Percentiles rank a stretch among this genome's conserved stretches.
Evolutionary conservation across 53 echinoderm and acorn worm species (phyloP).

Genomic region (Henricia sp.): DNA sequence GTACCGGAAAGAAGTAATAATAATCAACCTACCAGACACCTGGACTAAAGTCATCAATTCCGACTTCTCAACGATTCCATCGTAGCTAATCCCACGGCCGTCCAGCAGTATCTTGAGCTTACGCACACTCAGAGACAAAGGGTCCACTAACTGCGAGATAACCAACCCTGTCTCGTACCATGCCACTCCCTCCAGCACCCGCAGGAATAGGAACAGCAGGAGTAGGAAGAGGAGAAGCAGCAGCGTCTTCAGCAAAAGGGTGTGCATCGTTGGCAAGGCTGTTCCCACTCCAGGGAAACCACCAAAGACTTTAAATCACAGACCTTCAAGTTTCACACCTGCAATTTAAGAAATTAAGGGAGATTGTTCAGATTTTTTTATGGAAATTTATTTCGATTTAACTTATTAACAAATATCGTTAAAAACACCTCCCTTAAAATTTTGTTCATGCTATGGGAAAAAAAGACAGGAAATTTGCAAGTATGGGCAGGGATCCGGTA

Average conservation of each 20-base stretch:
- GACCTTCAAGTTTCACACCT: no score
- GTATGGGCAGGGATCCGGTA: no score
- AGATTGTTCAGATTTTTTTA: no score
- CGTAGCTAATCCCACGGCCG: conserved; percentile 85
- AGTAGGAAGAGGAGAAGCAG: conserved; percentile 77
- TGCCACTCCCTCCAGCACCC: conserved; percentile 78
- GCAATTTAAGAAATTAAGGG: no score
- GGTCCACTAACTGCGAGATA: conserved; percentile 84
- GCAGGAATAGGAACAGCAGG: conserved; percentile 74
- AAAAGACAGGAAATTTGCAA: no score
- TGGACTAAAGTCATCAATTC: conserved; percentile 77
- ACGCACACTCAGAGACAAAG: conserved; percentile 83
- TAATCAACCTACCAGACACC: conserved; percentile 83
- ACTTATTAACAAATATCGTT: no score
- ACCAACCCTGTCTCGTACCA: conserved; percentile 96
- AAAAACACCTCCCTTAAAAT: no score
- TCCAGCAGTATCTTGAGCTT: conserved; percentile 88
- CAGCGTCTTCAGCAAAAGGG: conserved; percentile 63
- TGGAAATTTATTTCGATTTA: no score
- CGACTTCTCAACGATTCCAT: conserved; percentile 86
- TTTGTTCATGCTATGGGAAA: no score
- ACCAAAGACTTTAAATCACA: no score
- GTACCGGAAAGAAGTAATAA: no score
- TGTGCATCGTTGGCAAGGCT: conserved; percentile 52
- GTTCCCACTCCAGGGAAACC: conserved; percentile 31